Base-by-base conservation (phyloP, 1,140 invertebrate genomes). In the Oedothorax gibbosus region DNA sequence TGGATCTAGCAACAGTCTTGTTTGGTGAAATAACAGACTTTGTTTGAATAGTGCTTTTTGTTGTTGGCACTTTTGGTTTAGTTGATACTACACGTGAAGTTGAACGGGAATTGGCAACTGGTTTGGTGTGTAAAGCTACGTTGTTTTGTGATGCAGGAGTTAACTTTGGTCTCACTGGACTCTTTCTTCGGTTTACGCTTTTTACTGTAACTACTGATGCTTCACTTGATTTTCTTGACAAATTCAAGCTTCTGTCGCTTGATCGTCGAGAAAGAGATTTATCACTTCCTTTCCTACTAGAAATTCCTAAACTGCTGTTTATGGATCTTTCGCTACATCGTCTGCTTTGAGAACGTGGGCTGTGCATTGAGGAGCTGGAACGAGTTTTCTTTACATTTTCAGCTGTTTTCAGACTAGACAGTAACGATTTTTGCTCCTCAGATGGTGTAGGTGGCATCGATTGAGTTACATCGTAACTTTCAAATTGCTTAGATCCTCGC, bases 161-260 rank as follows among this genome's bases (percentile, higher is more conserved):
- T 10, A 57, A 35, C 64, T 60, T 73, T 18, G 64, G 62, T 66
- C 56, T 73, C 35, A 50, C 62, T 20, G 73, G 49, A 53, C 14
- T 76, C 35, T 35, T 35, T 51, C 73, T 78, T 56, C 56, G 20
- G 54, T 68, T 85, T 14, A n/a, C 73, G 64, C 60, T 73, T 62
- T 78, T 85, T 7, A 85, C 84, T 21, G 84, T 85, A 14, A 77
- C 35, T 14, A 85, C 60, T 15, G 84, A 85, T 7, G 69, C 57
- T 75, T 85, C 84, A 57, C 84, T 85, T 35, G 84, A 85, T 80
- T 85, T 85, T 62, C 77, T 72, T 10, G 84, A 85, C 18, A 85
- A 80, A 57, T 79, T 80, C 15, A 85, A 50, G 51, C 76, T 79
- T 66, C 53, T 71, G 20, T 85, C 84, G n/a, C 84, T 85, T 2